Conservation (phyloP, 2,797 vertebrate genomes). For the Psittacula derbiana region DNA sequence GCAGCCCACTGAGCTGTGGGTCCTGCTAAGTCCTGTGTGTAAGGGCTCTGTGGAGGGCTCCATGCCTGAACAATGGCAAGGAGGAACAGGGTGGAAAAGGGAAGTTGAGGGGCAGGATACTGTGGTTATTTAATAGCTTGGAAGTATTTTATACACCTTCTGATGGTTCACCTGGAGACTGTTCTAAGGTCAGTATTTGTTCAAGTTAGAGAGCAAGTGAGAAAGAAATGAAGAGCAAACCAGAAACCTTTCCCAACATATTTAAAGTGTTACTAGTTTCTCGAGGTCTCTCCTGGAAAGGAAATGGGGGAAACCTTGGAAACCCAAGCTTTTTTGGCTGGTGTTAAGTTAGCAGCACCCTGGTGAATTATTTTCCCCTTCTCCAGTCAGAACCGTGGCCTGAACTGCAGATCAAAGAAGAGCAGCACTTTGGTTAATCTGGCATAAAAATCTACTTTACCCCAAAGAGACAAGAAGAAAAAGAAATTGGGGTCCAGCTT, state of each 20-base stretch:
- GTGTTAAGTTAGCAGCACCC: background rate
- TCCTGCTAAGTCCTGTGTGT: background rate
- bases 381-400: background rate
- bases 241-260: background rate
- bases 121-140: background rate
- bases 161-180: background rate
- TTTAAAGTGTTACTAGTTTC: slow-evolving; percentile 26
- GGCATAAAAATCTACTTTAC: background rate
- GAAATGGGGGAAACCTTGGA: background rate
- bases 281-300: slow-evolving; percentile 3
- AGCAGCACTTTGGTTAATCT: slow-evolving; percentile 10
- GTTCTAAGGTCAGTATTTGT: background rate
- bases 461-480: background rate
- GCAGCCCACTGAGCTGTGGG: background rate
- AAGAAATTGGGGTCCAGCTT: background rate
- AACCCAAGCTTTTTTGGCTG: background rate
- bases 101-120: background rate
- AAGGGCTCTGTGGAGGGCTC: background rate
- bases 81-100: background rate
- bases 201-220: background rate
- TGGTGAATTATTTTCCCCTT: slow-evolving; percentile 33
- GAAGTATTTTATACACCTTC: background rate
- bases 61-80: background rate
- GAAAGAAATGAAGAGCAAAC: background rate
- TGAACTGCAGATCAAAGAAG: slow-evolving; percentile 48